Evolutionary conservation across 2,113 vertebrate species (phyloP), one percentile per base, ranked within the genome.

Genomic region (Sigmodon hispidus): DNA sequence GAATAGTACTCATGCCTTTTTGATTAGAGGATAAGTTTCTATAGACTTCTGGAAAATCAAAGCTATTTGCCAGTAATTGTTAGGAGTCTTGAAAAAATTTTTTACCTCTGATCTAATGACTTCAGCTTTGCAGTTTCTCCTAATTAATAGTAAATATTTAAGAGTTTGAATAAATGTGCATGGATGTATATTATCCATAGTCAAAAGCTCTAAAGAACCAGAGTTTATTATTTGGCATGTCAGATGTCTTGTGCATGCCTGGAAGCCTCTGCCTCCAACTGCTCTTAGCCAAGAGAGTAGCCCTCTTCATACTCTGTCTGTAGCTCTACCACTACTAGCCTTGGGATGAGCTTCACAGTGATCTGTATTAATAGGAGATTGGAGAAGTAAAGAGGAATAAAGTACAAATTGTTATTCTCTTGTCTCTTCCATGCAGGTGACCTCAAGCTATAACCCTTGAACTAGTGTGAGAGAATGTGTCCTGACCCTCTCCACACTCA

Each of bases 1-100:
- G n/a, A 61, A 21, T 12, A 13, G 2, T 22, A 52, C 69, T 72
- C 43, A 72, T 73, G 26, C 4, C 40, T 40, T 72, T 63, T 65
- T 81, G 63, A 24, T 50, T 59, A 45, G 36, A 81, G 29, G 29
- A 72, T 52, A 40, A 80, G n/a, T 43, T 36, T 63, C 8, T 52
- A 45, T 10, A 91, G 40, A n/a, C 43, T 43, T 90, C 61, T 89
- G 67, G 75, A 55, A 94, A 97, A 90, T 43, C 36, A 86, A 76
- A 85, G 55, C 31, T 70, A 63, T 84, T 88, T 67, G 45, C 7
- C 43, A 84, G 21, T 59, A 87, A 88, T 52, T 93, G 16, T 55
- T 55, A 52, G 55, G 26, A 89, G 31, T 6, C 7, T 79, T 67
- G 12, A 88, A 31, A 90, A 87, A 50, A 17, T 87, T 75, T 83